Evolutionary conservation across 2,797 vertebrate species (phyloP), one percentile per base, ranked within the genome.

Genomic region (Limnodromus scolopaceus): DNA sequence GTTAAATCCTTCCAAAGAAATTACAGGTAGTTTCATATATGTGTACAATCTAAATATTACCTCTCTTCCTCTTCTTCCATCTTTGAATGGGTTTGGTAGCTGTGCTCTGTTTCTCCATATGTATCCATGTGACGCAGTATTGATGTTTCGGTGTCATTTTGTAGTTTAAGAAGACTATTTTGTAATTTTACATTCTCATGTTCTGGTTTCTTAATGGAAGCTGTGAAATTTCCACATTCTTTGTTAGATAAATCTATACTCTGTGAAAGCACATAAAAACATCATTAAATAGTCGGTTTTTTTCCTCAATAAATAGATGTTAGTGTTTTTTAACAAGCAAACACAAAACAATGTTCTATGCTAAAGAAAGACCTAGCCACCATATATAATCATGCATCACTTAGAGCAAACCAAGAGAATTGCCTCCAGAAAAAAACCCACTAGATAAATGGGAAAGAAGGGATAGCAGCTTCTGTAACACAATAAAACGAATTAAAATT

Each of bases 121-220:
- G 45, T 43, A 38, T 92, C 96, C 55, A 79, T 70, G 51, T 19
- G 27, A 70, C 53, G 17, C 96, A 94, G 70, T 14, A 84, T 38
- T 2, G 83, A 61, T 58, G 78, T 80, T 86, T 96, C 93, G 58
- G 87, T 88, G 55, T 57, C 91, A 49, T 85, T 95, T 11, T 88
- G 96, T 63, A 97, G 94, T 95, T 97, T 97, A 51, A 87, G 87
- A 32, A 91, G 90, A 51, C 93, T 85, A 19, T 78, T 97, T 89
- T 91, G 96, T 84, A 97, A 96, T 43, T 79, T 96, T 90, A 97
- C 92, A 80, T 97, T 97, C 86, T 98, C 91, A 23, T 66, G 76
- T 55, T 97, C 94, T 61, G 76, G 72, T 78, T 95, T 92, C 78
- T 84, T 94, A 86, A 95, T 39, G 61, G 96, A 96, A 92, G 88